Conservation (phyloP, 2,888 invertebrate species). For the Oligia latruncula region DNA sequence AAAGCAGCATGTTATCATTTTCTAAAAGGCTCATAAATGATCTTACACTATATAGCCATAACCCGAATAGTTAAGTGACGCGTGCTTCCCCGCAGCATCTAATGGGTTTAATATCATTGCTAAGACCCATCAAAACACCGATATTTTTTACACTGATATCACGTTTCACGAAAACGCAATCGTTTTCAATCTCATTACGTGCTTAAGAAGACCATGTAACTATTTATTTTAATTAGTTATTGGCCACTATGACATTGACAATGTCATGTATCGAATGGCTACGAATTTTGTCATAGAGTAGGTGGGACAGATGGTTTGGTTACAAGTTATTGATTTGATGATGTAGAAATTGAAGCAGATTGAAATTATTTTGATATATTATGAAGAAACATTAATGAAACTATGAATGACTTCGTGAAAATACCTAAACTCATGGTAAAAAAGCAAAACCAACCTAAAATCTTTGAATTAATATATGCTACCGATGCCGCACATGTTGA, state of each 20-base stretch:
- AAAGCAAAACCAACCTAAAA: background rate
- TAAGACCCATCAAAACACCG: conserved; percentile 49
- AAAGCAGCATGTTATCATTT: background rate
- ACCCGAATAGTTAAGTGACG: conserved; percentile 49
- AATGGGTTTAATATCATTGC: conserved; percentile 48
- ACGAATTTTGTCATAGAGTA: conserved; percentile 65
- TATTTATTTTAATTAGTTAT: conserved; percentile 69
- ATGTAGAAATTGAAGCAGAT: background rate
- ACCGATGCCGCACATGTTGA: conserved; percentile 41
- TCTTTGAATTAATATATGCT: conserved; percentile 20
- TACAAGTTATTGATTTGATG: background rate
- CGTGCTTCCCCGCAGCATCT: conserved; percentile 40
- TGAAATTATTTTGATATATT: background rate
- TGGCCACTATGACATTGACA: conserved; percentile 67
- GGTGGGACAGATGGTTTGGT: conserved; percentile 4
- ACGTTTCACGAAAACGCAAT: conserved; percentile 65
- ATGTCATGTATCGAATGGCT: conserved; percentile 64
- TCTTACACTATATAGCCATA: conserved; percentile 31
- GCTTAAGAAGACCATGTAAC: conserved; percentile 51
- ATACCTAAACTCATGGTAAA: background rate
- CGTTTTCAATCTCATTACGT: conserved; percentile 68
- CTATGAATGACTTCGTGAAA: background rate
- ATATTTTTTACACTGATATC: conserved; percentile 62
- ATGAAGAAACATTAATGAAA: background rate
- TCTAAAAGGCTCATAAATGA: conserved; percentile 11